Conservation (phyloP, 2,797 vertebrate species). For the Pristis pectinata region DNA sequence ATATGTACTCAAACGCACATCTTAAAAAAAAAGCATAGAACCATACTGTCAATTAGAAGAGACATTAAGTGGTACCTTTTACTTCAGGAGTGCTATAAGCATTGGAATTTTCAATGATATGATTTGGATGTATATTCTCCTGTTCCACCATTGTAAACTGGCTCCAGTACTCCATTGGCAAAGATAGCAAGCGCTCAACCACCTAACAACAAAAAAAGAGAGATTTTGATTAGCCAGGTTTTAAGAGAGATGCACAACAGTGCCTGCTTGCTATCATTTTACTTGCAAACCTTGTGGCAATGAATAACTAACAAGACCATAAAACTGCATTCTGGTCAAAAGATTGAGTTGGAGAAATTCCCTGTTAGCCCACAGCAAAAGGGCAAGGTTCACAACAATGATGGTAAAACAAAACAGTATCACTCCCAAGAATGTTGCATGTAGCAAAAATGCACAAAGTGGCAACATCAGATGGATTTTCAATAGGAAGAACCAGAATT, state of each 20-base stretch:
- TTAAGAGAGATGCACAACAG: background rate
- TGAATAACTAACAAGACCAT: background rate
- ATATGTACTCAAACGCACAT: background rate
- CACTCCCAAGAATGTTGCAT: background rate
- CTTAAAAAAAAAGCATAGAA: conserved; percentile 9
- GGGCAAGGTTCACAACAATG: background rate
- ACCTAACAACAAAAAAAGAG: conserved; percentile 60
- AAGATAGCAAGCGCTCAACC: conserved; percentile 72
- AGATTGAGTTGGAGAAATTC: background rate
- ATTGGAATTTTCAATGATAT: conserved; percentile 80
- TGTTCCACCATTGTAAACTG: conserved; percentile 75
- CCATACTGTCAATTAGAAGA: background rate
- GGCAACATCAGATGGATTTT: background rate
- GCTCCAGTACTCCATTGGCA: conserved; percentile 82
- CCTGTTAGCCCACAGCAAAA: background rate
- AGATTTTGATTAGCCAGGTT: background rate
- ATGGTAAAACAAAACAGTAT: too few species aligned
- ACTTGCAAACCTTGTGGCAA: background rate
- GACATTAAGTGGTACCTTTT: conserved; percentile 63
- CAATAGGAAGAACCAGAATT: background rate
- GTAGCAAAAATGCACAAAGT: background rate
- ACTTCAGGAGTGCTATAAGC: conserved; percentile 77
- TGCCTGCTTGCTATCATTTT: background rate
- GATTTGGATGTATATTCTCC: conserved; percentile 62
- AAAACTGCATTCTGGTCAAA: background rate